These are phyloP conservation scores for Latrodectus elegans DNA, from an alignment of 2,888 invertebrate species.

Conservation along the genomic window DNA sequence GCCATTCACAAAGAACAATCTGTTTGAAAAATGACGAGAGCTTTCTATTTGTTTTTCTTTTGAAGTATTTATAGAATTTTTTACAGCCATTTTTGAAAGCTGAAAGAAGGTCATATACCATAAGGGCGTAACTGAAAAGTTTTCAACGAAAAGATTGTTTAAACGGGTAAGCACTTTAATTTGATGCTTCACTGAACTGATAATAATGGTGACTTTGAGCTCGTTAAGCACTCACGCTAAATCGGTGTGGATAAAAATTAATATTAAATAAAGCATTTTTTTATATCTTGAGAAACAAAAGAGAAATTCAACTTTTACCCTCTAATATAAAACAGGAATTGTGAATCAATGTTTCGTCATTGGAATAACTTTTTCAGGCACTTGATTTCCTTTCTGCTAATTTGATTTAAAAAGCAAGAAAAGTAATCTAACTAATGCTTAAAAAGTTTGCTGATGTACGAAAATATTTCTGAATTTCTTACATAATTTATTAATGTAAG, in stretches of 20 bases:
- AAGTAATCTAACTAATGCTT: too few species aligned
- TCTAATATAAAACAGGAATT: too few species aligned
- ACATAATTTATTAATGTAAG: too few species aligned
- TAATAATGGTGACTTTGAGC: constrained; percentile 52
- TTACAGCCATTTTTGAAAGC: constrained; percentile 41
- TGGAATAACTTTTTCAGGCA: too few species aligned
- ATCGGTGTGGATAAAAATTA: constrained; percentile 50
- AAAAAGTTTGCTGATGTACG: too few species aligned
- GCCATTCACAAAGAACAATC: constrained; percentile 36
- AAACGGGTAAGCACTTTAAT: constrained; percentile 61
- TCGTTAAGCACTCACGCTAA: constrained; percentile 41
- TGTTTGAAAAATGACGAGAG: background rate
- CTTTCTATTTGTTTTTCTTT: constrained; percentile 15
- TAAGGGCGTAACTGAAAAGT: constrained; percentile 38
- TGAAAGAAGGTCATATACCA: constrained; percentile 43
- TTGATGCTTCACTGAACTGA: constrained; percentile 61
- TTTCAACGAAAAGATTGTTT: constrained; percentile 49
- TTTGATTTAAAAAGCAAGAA: too few species aligned
- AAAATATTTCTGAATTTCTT: too few species aligned
- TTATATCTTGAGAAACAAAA: too few species aligned
- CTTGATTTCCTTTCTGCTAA: too few species aligned
- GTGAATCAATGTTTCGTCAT: too few species aligned
- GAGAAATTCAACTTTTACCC: too few species aligned
- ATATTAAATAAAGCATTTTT: constrained; percentile 22
- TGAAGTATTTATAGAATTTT: constrained; percentile 17